phyloP scores from a whole-genome alignment of 92 coral and sea anemone species.

The Siderastrea siderea region DNA sequence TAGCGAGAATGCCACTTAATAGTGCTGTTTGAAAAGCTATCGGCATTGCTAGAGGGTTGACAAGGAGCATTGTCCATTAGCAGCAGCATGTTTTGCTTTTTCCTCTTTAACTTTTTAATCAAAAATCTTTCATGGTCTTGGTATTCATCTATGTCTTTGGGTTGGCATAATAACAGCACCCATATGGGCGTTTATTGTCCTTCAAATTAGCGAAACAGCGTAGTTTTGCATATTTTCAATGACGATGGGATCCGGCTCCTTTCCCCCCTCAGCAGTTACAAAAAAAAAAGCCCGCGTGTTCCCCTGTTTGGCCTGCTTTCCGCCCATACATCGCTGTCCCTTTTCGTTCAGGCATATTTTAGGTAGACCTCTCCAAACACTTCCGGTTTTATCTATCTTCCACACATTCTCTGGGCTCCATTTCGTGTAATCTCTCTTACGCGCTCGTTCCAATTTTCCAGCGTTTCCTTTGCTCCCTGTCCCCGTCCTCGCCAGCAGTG shows the following conservation, averaged over 20 bases:
- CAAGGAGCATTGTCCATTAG: too few species aligned
- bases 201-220: constrained; percentile 65
- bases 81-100: too few species aligned
- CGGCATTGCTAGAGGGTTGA: too few species aligned
- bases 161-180: constrained; percentile 72
- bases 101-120: too few species aligned
- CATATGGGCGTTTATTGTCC: constrained; percentile 62
- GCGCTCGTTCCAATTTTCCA: constrained; percentile 49
- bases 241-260: constrained; percentile 71
- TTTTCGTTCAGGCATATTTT: constrained; percentile 56
- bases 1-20: too few species aligned
- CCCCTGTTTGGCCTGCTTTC: constrained; percentile 67
- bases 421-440: constrained; percentile 55
- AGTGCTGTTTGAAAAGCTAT: too few species aligned
- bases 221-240: constrained; percentile 60
- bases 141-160: too few species aligned
- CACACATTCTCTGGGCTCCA: constrained; percentile 73
- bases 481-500: constrained; percentile 36
- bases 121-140: too few species aligned
- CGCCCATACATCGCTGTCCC: constrained; percentile 49
- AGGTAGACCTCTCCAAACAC: constrained; percentile 72
- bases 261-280: constrained; percentile 86
- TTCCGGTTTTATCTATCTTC: constrained; percentile 77
- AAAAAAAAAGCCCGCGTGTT: constrained; percentile 75
- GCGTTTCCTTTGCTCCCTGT: constrained; percentile 19